These are phyloP conservation scores for Lomographa bimaculata DNA, from an alignment of 2,888 invertebrate genomes.

Conservation along the genomic window DNA sequence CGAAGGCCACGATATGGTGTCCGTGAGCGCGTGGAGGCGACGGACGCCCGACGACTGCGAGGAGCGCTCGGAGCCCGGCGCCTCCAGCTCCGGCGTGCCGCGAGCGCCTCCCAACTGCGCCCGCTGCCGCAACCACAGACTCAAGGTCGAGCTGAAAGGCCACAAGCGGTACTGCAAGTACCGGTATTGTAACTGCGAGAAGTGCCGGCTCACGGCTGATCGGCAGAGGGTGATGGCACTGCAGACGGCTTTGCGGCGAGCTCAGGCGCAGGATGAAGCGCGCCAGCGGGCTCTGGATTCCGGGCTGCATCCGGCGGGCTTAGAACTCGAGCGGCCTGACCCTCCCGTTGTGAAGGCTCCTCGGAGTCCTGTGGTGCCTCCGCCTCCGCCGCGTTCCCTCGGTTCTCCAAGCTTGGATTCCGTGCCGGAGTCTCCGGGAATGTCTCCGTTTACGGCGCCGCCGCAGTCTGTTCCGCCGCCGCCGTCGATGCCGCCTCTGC, in stretches of 20 bases:
- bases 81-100: conserved; percentile 84
- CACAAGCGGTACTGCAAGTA: conserved; percentile 96
- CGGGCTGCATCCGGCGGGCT: conserved; percentile 64
- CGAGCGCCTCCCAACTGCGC: conserved; percentile 96
- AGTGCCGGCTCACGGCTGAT: conserved; percentile 93
- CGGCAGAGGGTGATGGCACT: conserved; percentile 95
- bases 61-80: conserved; percentile 74
- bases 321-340: conserved; percentile 76
- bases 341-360: conserved; percentile 74
- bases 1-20: conserved; percentile 66
- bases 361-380: conserved; percentile 61
- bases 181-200: conserved; percentile 92
- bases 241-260: conserved; percentile 92
- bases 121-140: conserved; percentile 95
- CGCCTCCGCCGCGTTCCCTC: conserved; percentile 58
- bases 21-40: conserved; percentile 76
- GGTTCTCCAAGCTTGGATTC: conserved; percentile 73
- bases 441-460: conserved; percentile 68
- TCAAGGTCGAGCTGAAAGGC: conserved; percentile 93
- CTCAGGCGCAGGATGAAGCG: conserved; percentile 93
- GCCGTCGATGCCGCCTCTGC: conserved; percentile 67
- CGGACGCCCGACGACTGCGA: conserved; percentile 76
- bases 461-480: conserved; percentile 76
- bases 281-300: conserved; percentile 73
- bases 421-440: conserved; percentile 69